Base-by-base conservation (phyloP, 1,140 invertebrate species). In the Micrasema minimum region DNA sequence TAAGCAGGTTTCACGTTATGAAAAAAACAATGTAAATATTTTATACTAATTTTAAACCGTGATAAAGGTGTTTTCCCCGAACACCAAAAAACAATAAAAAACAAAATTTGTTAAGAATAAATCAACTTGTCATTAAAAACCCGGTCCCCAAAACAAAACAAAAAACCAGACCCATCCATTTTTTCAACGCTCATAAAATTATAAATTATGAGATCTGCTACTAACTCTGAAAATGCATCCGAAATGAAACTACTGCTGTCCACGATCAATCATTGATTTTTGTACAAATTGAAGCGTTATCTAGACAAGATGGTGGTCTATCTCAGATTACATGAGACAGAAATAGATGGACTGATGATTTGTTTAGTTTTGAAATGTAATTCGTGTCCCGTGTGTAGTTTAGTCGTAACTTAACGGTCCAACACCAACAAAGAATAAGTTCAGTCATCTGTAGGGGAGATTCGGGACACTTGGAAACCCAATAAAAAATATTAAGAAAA, bases 151-250 rank as follows among this genome's bases (percentile, higher is more conserved):
- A 61, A 57, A 61, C 11, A 38, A 38, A 20, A 61, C 38, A 43
- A 38, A 43, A 43, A 9, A 12, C 35, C 35, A 22, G n/a, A 14
- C 35, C 10, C 35, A 23, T 61, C 57, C 12, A 43, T 45, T 61
- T 61, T 61, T 61, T 61, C n/a, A n/a, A 11, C 10, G n/a, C 57
- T 43, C 57, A 45, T 43, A 61, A 61, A 61, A 41, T 41, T 45
- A 61, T 61, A 61, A 61, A 61, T 61, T 61, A 61, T 61, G 41
- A 61, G 37, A 31, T 55, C 51, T 43, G 37, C 41, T 20, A 37
- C 57, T 61, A 61, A n/a, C 57, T 45, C 11, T 22, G 37, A 61
- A 61, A 61, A 61, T 61, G 35, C 35, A 61, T 43, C 20, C n/a
- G 20, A 61, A 61, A 61, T n/a, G n/a, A 61, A 61, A 59, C 14